Evolutionary conservation across 2,113 vertebrate species (phyloP).

Genomic region (Triplophysa dalaica): DNA sequence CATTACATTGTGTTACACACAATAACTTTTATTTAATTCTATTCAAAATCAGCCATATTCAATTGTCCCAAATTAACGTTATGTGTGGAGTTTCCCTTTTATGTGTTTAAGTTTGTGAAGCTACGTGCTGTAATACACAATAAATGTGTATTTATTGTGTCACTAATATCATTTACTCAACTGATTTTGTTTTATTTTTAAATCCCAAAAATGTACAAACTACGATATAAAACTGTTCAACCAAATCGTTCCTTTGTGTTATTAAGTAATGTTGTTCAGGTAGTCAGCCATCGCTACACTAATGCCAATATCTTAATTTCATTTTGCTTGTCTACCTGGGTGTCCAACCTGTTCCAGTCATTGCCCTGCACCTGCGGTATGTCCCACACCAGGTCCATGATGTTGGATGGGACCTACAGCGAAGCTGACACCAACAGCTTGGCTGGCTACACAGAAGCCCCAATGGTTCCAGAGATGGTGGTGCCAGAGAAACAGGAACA

Average conservation of each 20-base stretch:
- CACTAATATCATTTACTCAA: no score
- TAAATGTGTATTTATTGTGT: no score
- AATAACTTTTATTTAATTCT: no score
- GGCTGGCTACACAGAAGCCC: constrained; percentile 85
- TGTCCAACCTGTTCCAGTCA: constrained; percentile 62
- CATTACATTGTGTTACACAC: no score
- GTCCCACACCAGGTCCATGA: constrained; percentile 84
- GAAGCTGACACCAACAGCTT: constrained; percentile 91
- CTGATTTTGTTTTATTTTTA: no score
- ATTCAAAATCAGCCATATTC: no score
- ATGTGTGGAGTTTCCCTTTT: no score
- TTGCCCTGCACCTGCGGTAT: constrained; percentile 86
- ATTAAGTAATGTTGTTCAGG: neutral
- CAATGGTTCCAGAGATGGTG: constrained; percentile 78
- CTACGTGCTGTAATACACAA: no score
- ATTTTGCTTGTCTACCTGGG: neutral
- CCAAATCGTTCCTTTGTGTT: neutral
- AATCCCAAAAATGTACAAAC: no score
- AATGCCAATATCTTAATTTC: neutral
- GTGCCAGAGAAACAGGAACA: constrained; percentile 84
- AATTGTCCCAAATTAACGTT: no score
- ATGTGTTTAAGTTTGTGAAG: no score
- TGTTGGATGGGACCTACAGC: constrained; percentile 87
- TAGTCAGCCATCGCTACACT: neutral
- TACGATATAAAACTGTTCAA: no score